Conservation (phyloP, 2,888 invertebrate genomes). For the Phymatocera aterrima region DNA sequence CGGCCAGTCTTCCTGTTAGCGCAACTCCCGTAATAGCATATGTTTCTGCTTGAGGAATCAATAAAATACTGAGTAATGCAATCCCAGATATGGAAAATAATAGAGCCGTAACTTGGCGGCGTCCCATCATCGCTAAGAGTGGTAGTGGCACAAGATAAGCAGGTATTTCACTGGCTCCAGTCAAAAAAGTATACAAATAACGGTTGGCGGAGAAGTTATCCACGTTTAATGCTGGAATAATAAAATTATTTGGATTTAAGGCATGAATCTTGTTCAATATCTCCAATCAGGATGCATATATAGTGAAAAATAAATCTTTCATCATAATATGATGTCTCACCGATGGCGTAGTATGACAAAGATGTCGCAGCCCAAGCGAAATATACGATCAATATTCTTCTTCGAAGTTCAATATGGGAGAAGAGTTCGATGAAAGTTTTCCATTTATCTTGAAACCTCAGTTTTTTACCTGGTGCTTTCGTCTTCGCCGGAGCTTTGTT, state of each 20-base stretch:
- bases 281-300: too few species aligned
- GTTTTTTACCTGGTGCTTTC: background rate
- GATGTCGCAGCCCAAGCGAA: constrained; percentile 65
- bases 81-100: constrained; percentile 75
- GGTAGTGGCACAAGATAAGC: constrained; percentile 77
- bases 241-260: constrained; percentile 58
- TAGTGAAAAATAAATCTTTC: too few species aligned
- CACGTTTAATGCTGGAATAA: constrained; percentile 75
- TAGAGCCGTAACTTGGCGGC: constrained; percentile 73
- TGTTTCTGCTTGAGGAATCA: constrained; percentile 67
- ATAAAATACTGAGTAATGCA: constrained; percentile 74
- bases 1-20: constrained; percentile 76
- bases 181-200: constrained; percentile 75
- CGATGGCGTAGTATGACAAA: constrained; percentile 63
- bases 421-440: constrained; percentile 57
- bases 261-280: background rate
- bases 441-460: constrained; percentile 50
- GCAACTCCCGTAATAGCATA: constrained; percentile 70
- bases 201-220: constrained; percentile 76
- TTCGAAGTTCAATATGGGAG: constrained; percentile 59
- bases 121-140: constrained; percentile 74
- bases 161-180: constrained; percentile 77
- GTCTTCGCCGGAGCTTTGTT: background rate
- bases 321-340: constrained; percentile 56
- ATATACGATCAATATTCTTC: constrained; percentile 59